A percentile compares a stretch with the other conserved stretches of the same genome.
phyloP scores from a whole-genome alignment of 1,140 invertebrate genomes.

The Bilobella aurantiaca region DNA sequence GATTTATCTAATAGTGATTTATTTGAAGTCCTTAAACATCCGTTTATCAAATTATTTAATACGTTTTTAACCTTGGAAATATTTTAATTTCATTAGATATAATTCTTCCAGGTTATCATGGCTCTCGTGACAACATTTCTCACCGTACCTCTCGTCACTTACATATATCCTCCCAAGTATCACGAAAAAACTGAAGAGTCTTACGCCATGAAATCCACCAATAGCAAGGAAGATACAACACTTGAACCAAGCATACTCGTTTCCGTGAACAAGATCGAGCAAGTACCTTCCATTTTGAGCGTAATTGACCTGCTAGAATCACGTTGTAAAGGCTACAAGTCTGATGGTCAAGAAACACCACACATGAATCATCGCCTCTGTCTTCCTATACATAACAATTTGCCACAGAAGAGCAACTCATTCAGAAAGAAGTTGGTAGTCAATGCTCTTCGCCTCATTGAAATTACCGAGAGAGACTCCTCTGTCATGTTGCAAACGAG shows the following conservation, averaged over 20 bases:
- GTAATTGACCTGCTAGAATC: slow-evolving; percentile 15
- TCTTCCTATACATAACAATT: not conserved
- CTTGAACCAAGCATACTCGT: slow-evolving; percentile 10
- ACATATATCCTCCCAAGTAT: slow-evolving; percentile 18
- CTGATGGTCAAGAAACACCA: not conserved
- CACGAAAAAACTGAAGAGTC: slow-evolving; percentile 4
- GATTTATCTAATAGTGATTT: no score
- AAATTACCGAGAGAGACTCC: slow-evolving; percentile 23
- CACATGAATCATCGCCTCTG: not conserved
- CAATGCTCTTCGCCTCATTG: slow-evolving; percentile 19
- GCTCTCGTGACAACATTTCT: slow-evolving; percentile 25
- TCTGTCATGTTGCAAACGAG: slow-evolving; percentile 21
- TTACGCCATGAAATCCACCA: not conserved
- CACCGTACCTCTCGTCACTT: slow-evolving; percentile 16
- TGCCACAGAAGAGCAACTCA: not conserved
- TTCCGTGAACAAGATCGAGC: slow-evolving; percentile 21
- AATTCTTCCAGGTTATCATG: slow-evolving; percentile 30
- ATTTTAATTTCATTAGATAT: not conserved
- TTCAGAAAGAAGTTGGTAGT: slow-evolving; percentile 2
- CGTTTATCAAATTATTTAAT: no score
- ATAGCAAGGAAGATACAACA: not conserved
- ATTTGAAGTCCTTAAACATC: no score
- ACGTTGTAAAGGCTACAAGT: not conserved
- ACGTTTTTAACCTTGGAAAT: slow-evolving; percentile 25
- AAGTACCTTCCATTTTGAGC: slow-evolving; percentile 21